Percentiles rank a stretch among this genome's conserved stretches.
These are phyloP conservation scores for Gorsachius magnificus DNA, from an alignment of 2,797 vertebrate species.

Conservation along the genomic window DNA sequence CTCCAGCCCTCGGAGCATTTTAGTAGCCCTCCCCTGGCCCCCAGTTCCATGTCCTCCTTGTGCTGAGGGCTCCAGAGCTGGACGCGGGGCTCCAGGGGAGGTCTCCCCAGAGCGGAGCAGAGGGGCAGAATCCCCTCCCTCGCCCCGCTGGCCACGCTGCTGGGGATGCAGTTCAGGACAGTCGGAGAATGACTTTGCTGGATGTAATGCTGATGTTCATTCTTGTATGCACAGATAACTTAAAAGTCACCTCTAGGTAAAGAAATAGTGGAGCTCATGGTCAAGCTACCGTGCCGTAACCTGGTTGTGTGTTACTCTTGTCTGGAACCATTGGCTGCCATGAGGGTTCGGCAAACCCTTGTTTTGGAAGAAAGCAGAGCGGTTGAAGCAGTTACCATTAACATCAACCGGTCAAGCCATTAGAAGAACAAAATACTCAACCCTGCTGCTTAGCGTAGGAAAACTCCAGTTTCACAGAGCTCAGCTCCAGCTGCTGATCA, in stretches of 20 bases:
- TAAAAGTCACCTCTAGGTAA: background rate
- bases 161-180: no score
- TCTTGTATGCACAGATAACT: rapidly evolving
- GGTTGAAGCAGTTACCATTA: background rate
- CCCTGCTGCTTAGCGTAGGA: background rate
- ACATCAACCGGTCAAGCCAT: background rate
- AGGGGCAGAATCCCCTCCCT: no score
- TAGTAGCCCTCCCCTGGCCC: no score
- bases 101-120: no score
- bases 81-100: no score
- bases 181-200: background rate
- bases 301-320: no score
- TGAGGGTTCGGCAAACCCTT: background rate
- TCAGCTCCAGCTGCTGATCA: background rate
- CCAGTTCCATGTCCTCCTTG: no score
- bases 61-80: no score
- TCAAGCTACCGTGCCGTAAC: rapidly evolving
- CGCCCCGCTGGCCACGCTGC: no score
- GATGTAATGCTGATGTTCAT: background rate
- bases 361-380: background rate
- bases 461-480: background rate
- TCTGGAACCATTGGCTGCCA: rapidly evolving
- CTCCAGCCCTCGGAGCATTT: no score
- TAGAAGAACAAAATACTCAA: background rate
- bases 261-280: background rate